A percentile compares a stretch with the other conserved stretches of the same genome.
phyloP scores from a whole-genome alignment of 30 jellyfish, hydroid and myxozoan species.

The Catostylus mosaicus region DNA sequence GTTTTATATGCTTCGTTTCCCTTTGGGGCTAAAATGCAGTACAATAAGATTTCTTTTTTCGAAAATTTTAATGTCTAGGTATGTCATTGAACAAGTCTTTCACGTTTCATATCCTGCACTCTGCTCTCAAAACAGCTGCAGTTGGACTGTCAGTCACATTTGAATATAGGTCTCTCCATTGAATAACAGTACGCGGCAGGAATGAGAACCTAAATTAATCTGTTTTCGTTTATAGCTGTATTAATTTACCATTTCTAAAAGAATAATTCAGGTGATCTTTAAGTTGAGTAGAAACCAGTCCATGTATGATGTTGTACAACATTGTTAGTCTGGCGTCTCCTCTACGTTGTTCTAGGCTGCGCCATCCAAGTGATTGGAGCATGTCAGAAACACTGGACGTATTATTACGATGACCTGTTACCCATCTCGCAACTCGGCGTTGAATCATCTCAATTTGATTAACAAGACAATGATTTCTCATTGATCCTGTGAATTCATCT shows the following conservation, averaged over 20 bases:
- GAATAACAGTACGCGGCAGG: neutral
- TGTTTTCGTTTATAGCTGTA: neutral
- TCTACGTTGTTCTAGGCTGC: slow-evolving; percentile 33
- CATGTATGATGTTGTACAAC: neutral
- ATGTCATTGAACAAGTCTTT: neutral
- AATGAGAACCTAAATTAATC: neutral
- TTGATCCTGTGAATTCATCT: slow-evolving; percentile 32
- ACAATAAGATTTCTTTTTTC: neutral
- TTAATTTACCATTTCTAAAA: neutral
- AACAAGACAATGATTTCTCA: slow-evolving; percentile 35
- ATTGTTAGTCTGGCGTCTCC: slow-evolving; percentile 45
- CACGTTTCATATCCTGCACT: no score
- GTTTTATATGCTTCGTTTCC: no score
- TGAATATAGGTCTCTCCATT: neutral
- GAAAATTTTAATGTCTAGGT: no score
- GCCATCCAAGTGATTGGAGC: slow-evolving; percentile 49
- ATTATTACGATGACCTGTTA: slow-evolving; percentile 30
- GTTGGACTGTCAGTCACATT: neutral
- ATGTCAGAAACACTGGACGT: slow-evolving; percentile 39
- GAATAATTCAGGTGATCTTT: neutral
- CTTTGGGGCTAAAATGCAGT: no score
- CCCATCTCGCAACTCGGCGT: slow-evolving; percentile 43
- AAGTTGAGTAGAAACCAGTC: neutral
- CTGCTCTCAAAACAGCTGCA: neutral
- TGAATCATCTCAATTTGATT: slow-evolving; percentile 28